These are phyloP conservation scores for Ardeotis arabs DNA, from an alignment of 2,113 vertebrate genomes.

Conservation along the genomic window DNA sequence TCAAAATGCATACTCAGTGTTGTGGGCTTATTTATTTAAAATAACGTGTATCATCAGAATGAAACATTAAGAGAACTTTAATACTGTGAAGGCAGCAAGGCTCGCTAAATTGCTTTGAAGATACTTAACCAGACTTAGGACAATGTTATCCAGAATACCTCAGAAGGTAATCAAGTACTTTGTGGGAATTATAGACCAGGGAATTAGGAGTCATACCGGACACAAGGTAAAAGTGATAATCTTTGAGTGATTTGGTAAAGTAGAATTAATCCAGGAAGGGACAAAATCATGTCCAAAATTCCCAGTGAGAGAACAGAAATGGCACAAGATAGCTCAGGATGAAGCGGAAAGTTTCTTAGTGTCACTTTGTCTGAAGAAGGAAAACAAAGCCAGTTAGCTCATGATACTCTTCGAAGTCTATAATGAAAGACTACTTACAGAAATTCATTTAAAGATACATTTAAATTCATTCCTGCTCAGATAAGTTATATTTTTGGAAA, in stretches of 20 bases:
- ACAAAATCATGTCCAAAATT: neutral
- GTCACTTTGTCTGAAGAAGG: neutral
- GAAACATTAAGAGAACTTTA: conserved; percentile 17
- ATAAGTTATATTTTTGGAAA: neutral
- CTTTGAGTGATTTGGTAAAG: conserved; percentile 4
- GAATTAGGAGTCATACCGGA: neutral
- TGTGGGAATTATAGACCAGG: neutral
- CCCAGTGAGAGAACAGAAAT: neutral
- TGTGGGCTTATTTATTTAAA: conserved; percentile 32
- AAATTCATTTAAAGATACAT: neutral
- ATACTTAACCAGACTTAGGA: neutral
- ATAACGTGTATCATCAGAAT: conserved; percentile 8
- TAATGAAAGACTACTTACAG: neutral
- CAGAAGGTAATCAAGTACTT: conserved; percentile 24
- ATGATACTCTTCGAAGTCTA: neutral
- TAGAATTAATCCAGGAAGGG: neutral
- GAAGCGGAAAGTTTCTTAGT: neutral
- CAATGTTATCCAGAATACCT: neutral
- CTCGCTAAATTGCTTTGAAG: neutral
- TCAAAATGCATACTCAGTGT: conserved; percentile 37
- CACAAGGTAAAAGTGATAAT: neutral
- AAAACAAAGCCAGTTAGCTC: neutral
- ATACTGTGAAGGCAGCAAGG: conserved; percentile 1
- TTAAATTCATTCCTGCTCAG: neutral
- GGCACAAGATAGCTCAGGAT: neutral